phyloP scores from a whole-genome alignment of 2,113 vertebrate species.

The Australoheros scitulus region DNA sequence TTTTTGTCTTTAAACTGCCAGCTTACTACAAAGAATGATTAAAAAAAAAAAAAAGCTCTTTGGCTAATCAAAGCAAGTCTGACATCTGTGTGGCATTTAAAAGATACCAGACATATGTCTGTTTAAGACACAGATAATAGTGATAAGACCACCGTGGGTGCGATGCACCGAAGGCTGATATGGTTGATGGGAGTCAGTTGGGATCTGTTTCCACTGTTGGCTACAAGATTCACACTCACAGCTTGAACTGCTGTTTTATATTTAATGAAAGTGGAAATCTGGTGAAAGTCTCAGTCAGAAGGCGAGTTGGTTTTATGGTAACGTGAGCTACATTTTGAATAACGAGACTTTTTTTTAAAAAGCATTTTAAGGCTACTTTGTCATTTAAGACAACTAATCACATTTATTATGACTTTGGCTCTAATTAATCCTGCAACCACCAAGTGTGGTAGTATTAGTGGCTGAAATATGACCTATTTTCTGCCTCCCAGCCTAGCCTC shows the following conservation, averaged over 20 bases:
- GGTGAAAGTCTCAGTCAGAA: background rate
- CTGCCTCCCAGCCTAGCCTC: conserved; percentile 55
- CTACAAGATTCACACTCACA: background rate
- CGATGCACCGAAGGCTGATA: conserved; percentile 51
- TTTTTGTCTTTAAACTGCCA: conserved; percentile 22
- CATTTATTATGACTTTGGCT: conserved; percentile 65
- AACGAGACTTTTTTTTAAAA: conserved; percentile 38
- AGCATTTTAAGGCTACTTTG: conserved; percentile 30
- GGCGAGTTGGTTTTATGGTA: background rate
- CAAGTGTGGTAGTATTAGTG: conserved; percentile 60
- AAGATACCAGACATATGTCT: conserved; percentile 61
- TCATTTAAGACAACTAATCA: conserved; percentile 51
- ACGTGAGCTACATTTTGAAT: conserved; percentile 19
- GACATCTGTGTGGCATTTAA: conserved; percentile 60
- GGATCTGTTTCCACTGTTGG: conserved; percentile 26
- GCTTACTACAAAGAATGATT: background rate
- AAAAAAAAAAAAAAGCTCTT: conserved; percentile 9
- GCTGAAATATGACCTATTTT: conserved; percentile 71
- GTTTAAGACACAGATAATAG: conserved; percentile 60
- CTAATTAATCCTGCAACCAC: conserved; percentile 70
- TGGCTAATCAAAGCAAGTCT: conserved; percentile 21
- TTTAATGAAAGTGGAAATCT: background rate
- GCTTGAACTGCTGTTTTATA: background rate
- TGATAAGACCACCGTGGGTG: conserved; percentile 65
- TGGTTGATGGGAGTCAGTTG: conserved; percentile 46